These are phyloP conservation scores for Athene noctua DNA, from an alignment of 2,113 vertebrate genomes.

Conservation along the genomic window DNA sequence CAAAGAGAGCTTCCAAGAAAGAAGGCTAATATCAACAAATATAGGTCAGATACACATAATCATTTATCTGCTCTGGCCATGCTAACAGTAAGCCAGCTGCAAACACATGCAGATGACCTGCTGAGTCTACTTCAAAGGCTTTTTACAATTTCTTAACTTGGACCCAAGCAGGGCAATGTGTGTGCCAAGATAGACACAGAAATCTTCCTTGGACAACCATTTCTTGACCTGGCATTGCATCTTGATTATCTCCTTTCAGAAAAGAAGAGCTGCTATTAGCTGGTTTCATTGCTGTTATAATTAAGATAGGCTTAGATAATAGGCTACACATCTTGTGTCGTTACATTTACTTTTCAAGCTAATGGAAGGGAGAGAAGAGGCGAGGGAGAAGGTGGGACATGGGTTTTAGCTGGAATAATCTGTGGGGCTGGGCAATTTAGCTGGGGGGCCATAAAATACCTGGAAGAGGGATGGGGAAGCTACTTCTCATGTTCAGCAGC, in stretches of 20 bases:
- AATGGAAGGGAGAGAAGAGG: background rate
- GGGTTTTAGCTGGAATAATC: background rate
- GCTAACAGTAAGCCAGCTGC: constrained; percentile 29
- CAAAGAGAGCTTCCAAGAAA: background rate
- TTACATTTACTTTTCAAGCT: background rate
- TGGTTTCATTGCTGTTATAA: background rate
- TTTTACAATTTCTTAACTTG: constrained; percentile 9
- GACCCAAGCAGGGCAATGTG: background rate
- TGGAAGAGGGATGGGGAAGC: rapidly evolving
- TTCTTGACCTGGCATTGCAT: background rate
- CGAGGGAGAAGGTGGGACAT: background rate
- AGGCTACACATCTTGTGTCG: background rate
- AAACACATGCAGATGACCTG: constrained; percentile 52
- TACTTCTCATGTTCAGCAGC: background rate
- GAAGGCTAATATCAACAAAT: background rate
- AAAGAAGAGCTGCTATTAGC: background rate
- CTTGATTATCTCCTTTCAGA: background rate
- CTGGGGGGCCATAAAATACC: background rate
- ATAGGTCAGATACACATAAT: background rate
- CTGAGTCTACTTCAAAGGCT: constrained; percentile 69
- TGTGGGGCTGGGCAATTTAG: background rate
- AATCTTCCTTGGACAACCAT: background rate
- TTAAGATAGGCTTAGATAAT: background rate
- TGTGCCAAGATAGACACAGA: background rate
- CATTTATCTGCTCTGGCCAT: constrained; percentile 8